Evolutionary conservation across 1,140 invertebrate species (phyloP), one percentile per base, ranked within the genome.

Genomic region (Musca domestica): DNA sequence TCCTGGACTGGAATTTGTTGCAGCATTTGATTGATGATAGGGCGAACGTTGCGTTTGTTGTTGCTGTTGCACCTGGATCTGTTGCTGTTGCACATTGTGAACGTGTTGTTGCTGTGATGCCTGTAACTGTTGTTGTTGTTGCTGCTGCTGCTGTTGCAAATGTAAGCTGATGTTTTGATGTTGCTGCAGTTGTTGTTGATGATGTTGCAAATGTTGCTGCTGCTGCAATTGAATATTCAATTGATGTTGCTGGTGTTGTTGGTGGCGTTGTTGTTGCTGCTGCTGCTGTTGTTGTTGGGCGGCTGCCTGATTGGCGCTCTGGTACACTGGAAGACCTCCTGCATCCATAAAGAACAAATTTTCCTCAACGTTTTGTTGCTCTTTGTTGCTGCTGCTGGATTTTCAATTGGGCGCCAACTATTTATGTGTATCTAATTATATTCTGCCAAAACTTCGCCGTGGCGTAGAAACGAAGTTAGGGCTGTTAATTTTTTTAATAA

Each of bases 231-330:
- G 76, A 70, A 77, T 69, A 56, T 79, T 78, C 52, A 75, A 72
- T 73, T 76, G 74, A 72, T 77, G 65, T 63, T 77, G 76, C 68
- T 72, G 74, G 14, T 77, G 76, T 23, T 78, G 76, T 15, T 77
- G 75, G 1, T 74, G 48, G 12, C 67, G 69, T 20, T 67, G 67
- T 3, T 70, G 64, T 3, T 64, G 64, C 23, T 66, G 67, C 48
- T 78, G 74, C 3, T 75, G 74, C 10, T 76, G 75, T 6, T 77
- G 75, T 19, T 78, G 75, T 34, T 80, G 77, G 74, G 72, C 75
- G 72, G 73, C 73, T 74, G 78, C 77, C 79, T 80, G 79, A 74
- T 74, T 81, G 79, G 79, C 79, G 77, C 78, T 81, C 73, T 81
- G 79, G 71, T 80, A 81, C 67, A 81, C 79, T 75, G 79, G 79